Evolutionary conservation across 1,140 invertebrate species (phyloP).

Genomic region (Chrysopa pallens): DNA sequence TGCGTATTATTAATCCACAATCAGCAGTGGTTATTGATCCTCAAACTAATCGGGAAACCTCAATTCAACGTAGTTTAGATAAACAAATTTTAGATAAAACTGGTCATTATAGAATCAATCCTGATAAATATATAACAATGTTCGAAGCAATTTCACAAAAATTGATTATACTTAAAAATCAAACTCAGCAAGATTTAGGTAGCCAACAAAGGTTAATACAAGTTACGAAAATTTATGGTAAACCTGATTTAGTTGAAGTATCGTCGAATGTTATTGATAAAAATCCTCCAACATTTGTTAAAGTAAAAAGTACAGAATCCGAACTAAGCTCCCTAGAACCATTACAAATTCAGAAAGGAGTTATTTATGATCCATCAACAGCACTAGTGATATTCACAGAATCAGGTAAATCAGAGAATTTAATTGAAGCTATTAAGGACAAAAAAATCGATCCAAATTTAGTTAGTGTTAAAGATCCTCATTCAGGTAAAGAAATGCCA

Average conservation of each 20-base stretch:
- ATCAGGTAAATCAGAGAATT: constrained; percentile 43
- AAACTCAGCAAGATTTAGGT: constrained; percentile 24
- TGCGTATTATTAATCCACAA: constrained; percentile 66
- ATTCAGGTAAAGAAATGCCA: constrained; percentile 45
- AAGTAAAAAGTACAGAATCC: constrained; percentile 27
- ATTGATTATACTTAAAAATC: constrained; percentile 40
- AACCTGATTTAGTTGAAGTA: constrained; percentile 47
- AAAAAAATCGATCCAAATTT: constrained; percentile 42
- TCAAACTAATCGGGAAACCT: constrained; percentile 44
- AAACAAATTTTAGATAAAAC: constrained; percentile 58
- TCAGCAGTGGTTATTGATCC: constrained; percentile 65
- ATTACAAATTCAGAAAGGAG: constrained; percentile 18
- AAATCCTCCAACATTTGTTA: constrained; percentile 22
- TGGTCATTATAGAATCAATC: constrained; percentile 45
- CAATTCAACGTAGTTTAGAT: constrained; percentile 54
- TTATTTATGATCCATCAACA: constrained; percentile 58
- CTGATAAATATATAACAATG: constrained; percentile 39
- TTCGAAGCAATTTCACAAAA: constrained; percentile 57
- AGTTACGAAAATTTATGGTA: constrained; percentile 38
- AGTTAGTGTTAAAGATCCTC: constrained; percentile 61
- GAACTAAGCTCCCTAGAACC: constrained; percentile 49
- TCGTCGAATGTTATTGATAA: constrained; percentile 29
- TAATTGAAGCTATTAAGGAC: constrained; percentile 47
- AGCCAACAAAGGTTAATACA: constrained; percentile 35
- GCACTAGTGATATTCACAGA: constrained; percentile 52